Evolutionary conservation across 2,113 vertebrate genomes (phyloP).

Genomic region (Hypomesus transpacificus): DNA sequence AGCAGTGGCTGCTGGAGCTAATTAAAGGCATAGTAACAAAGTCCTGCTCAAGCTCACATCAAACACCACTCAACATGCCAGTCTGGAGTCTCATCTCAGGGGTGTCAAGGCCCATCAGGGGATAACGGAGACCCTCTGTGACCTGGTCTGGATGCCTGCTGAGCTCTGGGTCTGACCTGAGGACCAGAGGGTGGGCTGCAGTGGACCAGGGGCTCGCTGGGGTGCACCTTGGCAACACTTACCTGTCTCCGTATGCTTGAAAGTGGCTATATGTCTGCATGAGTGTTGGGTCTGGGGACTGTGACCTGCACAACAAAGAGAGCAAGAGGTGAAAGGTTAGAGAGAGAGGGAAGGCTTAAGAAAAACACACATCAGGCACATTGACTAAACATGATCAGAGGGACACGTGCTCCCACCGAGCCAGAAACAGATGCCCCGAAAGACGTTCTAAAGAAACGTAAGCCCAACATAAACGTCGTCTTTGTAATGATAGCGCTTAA

Average conservation of each 20-base stretch:
- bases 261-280: conserved; percentile 33
- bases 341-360: conserved; percentile 49
- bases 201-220: conserved; percentile 54
- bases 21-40: conserved; percentile 80
- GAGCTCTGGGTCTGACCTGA: conserved; percentile 64
- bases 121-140: conserved; percentile 53
- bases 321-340: conserved; percentile 66
- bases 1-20: conserved; percentile 81
- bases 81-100: conserved; percentile 68
- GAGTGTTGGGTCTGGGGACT: conserved; percentile 52
- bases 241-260: conserved; percentile 66
- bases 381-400: conserved; percentile 62
- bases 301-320: conserved; percentile 71
- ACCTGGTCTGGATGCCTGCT: conserved; percentile 65
- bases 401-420: conserved; percentile 56
- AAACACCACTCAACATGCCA: conserved; percentile 71
- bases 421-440: conserved; percentile 55
- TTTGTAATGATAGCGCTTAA: neutral
- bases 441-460: conserved; percentile 46
- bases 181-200: conserved; percentile 49
- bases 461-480: conserved; percentile 41
- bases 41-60: conserved; percentile 64
- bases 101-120: conserved; percentile 55
- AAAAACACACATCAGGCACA: conserved; percentile 60
- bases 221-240: conserved; percentile 62